Base-by-base conservation (phyloP, 1,140 invertebrate genomes). In the Myzus persicae region DNA sequence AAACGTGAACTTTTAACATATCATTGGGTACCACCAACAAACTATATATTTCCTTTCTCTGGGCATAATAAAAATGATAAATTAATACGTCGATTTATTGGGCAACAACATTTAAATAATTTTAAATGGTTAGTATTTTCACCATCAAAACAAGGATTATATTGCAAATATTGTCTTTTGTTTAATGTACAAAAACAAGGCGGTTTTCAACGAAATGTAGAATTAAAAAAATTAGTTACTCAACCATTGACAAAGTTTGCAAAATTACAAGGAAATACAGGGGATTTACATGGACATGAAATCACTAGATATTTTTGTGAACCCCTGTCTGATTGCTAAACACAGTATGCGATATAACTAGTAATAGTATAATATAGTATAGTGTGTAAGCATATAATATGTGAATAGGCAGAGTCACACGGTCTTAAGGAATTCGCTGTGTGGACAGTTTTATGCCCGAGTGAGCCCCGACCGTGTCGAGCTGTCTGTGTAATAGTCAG, bases 61-160 rank as follows among this genome's bases (percentile, higher is more conserved):
- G n/a, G n/a, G 31, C 59, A 67, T 67, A 67, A 67, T 67, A 67
- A 67, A 67, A n/a, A n/a, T 0, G 59, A 20, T 67, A 67, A 67
- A 67, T 11, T 67, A 67, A n/a, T 67, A n/a, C 59, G 59, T 67
- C 24, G 59, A 67, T n/a, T 67, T 67, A 67, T 67, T 67, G 59
- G 59, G 9, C 26, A 31, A n/a, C 59, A 67, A 9, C 59, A 67
- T 67, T 67, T 67, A 67, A 67, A n/a, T 67, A 67, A n/a, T 67
- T 67, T 67, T 67, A 67, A n/a, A 67, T 67, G 59, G 59, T n/a
- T 67, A 67, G 59, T 67, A n/a, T 67, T 67, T 67, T 67, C 26
- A 67, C 59, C 59, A 67, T 67, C 59, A n/a, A 67, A 67, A 67
- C 24, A 67, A 67, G 59, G 59, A n/a, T 67, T 67, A 67, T 67